These are phyloP conservation scores for Lysandra coridon DNA, from an alignment of 2,888 invertebrate species.

Conservation along the genomic window DNA sequence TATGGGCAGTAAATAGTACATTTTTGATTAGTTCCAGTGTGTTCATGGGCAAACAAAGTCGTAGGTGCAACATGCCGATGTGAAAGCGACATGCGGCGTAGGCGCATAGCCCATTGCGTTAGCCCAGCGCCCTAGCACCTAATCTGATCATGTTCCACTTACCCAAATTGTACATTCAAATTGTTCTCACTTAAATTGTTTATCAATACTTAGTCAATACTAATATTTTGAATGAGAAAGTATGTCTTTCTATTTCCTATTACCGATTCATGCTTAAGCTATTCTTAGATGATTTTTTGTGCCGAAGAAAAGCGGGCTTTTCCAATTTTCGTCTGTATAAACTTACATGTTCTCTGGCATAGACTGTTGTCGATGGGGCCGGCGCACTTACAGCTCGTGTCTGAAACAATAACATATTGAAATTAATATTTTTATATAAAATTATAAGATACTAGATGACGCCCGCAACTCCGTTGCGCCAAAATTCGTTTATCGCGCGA, in stretches of 20 bases:
- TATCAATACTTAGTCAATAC: not conserved
- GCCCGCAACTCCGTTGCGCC: too few relatives aligned
- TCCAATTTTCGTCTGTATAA: not conserved
- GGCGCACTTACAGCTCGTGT: slow-evolving; percentile 77
- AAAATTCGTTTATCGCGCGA: too few relatives aligned
- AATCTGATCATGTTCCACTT: slow-evolving; percentile 19
- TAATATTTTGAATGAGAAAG: not conserved
- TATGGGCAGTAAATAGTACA: slow-evolving; percentile 48
- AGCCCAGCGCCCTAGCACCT: slow-evolving; percentile 52
- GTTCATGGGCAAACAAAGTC: slow-evolving; percentile 61
- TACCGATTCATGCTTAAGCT: too few relatives aligned
- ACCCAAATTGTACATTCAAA: slow-evolving; percentile 22
- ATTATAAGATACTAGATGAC: too few relatives aligned
- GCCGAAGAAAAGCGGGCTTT: too few relatives aligned
- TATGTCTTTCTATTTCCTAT: too few relatives aligned
- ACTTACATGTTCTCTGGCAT: slow-evolving; percentile 65
- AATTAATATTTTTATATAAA: not conserved
- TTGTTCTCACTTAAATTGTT: slow-evolving; percentile 11
- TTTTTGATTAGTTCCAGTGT: slow-evolving; percentile 57
- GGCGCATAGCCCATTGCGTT: slow-evolving; percentile 55
- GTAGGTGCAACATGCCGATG: slow-evolving; percentile 64
- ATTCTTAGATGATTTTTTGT: too few relatives aligned
- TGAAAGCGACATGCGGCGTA: slow-evolving; percentile 70
- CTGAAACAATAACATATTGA: slow-evolving; percentile 58
- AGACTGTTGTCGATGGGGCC: slow-evolving; percentile 62